Base-by-base conservation (phyloP, 2,888 invertebrate genomes). In the Erebia epiphron region DNA sequence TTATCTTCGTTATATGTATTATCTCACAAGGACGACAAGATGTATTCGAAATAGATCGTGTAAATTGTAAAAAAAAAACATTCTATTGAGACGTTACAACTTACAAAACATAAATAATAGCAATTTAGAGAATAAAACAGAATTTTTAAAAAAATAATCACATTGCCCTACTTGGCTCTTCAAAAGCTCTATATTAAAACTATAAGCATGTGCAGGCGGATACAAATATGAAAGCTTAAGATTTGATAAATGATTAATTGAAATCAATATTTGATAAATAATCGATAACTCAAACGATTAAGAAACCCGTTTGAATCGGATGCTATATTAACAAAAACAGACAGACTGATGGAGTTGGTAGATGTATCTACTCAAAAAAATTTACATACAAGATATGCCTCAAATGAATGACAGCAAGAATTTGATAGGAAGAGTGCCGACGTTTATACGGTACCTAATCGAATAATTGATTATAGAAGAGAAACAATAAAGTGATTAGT, bases 401-500 rank as follows among this genome's bases (percentile, higher is more conserved):
- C 26, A 88, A 89, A 91, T 86, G 84, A 89, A 90, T 87, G 86
- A 86, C 83, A 79, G 81, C 78, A 82, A 84, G 82, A 85, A 88
- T 88, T 85, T 75, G 86, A 90, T 86, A 86, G 79, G 86, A 88
- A 80, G 79, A 82, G 80, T 82, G 81, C 86, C 85, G 89, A 86
- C 89, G 83, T 88, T 88, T 89, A 87, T 89, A 86, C 84, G 88
- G 87, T 90, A 91, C 85, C 85, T 90, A 92, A 92, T 90, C 89
- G 90, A 91, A 87, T 92, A 92, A 93, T 92, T 93, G 92, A 92
- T 93, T 93, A 90, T 87, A 88, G 85, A 86, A 89, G 83, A 84
- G 84, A 88, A 92, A 92, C 92, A 93, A 93, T 92, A 89, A 91
- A 92, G 90, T 92, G 92, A 92, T 92, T 93, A 93, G 91, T 90